A percentile compares a stretch with the other conserved stretches of the same genome.
These are phyloP conservation scores for Diceros bicornis DNA, from an alignment of 2,797 vertebrate species.

Conservation along the genomic window DNA sequence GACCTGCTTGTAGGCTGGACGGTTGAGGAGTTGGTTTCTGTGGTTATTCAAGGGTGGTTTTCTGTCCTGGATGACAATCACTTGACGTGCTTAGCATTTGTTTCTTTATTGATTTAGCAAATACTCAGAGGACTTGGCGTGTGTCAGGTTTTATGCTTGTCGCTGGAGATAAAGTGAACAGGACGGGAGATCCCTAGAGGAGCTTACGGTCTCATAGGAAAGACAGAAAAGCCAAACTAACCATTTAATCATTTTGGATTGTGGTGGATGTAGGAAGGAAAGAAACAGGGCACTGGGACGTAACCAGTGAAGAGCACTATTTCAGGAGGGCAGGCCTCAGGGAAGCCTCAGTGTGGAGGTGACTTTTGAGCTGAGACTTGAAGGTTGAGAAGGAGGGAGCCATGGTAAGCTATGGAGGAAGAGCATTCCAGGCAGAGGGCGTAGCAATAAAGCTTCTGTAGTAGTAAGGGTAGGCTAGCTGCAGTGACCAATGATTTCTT, in stretches of 20 bases:
- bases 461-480: fast-evolving
- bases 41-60: neutral
- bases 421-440: neutral
- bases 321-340: neutral
- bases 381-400: neutral
- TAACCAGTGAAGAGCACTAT: neutral
- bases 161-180: neutral
- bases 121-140: neutral
- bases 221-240: neutral
- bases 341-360: neutral
- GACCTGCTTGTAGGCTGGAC: neutral
- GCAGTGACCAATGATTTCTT: neutral
- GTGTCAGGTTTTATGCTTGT: neutral
- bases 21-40: neutral
- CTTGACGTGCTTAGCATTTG: neutral
- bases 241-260: neutral
- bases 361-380: neutral
- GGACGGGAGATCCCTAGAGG: too few species aligned
- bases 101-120: neutral
- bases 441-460: fast-evolving
- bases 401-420: neutral
- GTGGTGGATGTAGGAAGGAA: neutral
- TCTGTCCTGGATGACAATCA: fast-evolving
- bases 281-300: neutral
- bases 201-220: neutral